These are phyloP conservation scores for Catostylus mosaicus DNA, from an alignment of 30 jellyfish, hydroid and myxozoan species.

Conservation along the genomic window DNA sequence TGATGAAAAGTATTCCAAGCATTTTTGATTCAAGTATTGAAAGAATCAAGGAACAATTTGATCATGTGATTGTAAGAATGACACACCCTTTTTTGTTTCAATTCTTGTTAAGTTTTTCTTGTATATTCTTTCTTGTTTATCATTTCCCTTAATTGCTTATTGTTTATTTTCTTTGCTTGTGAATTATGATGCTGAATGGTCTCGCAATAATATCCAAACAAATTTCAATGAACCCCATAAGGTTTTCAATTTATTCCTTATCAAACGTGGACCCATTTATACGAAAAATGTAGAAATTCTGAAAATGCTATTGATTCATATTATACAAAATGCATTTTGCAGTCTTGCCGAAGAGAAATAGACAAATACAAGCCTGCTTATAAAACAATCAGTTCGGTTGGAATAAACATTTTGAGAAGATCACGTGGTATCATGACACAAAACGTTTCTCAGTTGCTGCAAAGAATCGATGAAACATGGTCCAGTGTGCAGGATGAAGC, in stretches of 20 bases:
- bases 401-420: slow-evolving; percentile 21
- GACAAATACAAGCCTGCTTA: slow-evolving; percentile 58
- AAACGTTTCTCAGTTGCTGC: slow-evolving; percentile 39
- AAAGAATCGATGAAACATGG: slow-evolving; percentile 58
- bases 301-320: too few relatives aligned
- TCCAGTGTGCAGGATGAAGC: slow-evolving; percentile 28
- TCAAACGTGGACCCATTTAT: too few relatives aligned
- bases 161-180: background rate
- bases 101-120: background rate
- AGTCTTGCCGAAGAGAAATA: slow-evolving; percentile 61
- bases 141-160: too few relatives aligned
- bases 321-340: too few relatives aligned
- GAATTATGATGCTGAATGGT: background rate
- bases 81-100: background rate
- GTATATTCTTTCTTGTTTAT: background rate
- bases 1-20: slow-evolving; percentile 20
- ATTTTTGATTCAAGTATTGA: slow-evolving; percentile 68
- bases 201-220: too few relatives aligned
- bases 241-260: too few relatives aligned
- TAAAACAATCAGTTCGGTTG: slow-evolving; percentile 42
- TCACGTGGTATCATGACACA: slow-evolving; percentile 18
- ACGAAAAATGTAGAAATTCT: too few relatives aligned
- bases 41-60: slow-evolving; percentile 66
- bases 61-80: slow-evolving; percentile 59
- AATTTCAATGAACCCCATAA: too few relatives aligned